Evolutionary conservation across 2,888 invertebrate species (phyloP), one percentile per base, ranked within the genome.

Genomic region (Bombylius discolor): DNA sequence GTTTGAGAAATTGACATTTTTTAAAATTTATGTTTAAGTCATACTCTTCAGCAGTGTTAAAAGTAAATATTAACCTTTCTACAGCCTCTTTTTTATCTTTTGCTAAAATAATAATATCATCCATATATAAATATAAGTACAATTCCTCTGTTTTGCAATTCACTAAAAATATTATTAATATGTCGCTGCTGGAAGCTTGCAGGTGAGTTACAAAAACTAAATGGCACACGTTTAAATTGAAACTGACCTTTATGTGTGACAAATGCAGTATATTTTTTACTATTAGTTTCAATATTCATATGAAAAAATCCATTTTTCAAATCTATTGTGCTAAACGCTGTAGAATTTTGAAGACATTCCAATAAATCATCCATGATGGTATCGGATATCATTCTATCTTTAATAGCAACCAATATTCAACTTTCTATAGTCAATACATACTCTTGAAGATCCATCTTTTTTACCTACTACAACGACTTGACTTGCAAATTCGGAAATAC

Each of bases 171-270:
- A 6, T 3, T n/a, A n/a, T n/a, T n/a, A n/a, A n/a, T n/a, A n/a
- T n/a, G n/a, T n/a, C n/a, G n/a, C n/a, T n/a, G n/a, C n/a, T 42
- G 39, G 49, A 72, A 70, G 31, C 64, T 61, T 9, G 64, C 58
- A 13, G 72, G 72, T 6, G 61, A 63, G 14, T 66, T 69, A 47
- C 65, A 68, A 8, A 70, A 52, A 5, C 71, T 72, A 62, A 73
- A 73, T 0, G 71, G 70, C 48, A 64, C 64, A 57, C 59, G 64
- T 11, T 64, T 44, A 58, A 72, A 73, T 58, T 42, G 39, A 5
- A 11, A 42, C 1, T 42, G 39, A 1, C 39, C 39, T 6, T 5
- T 8, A 11, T 42, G 3, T 1, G 39, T 42, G 1, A 5, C 39
- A 1, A 36, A 36, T 36, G 34, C 34, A 7, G 8, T 36, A 7